A percentile compares a stretch with the other conserved stretches of the same genome.
These are phyloP conservation scores for Serripes groenlandicus DNA, from an alignment of 2,888 invertebrate species.

Conservation along the genomic window DNA sequence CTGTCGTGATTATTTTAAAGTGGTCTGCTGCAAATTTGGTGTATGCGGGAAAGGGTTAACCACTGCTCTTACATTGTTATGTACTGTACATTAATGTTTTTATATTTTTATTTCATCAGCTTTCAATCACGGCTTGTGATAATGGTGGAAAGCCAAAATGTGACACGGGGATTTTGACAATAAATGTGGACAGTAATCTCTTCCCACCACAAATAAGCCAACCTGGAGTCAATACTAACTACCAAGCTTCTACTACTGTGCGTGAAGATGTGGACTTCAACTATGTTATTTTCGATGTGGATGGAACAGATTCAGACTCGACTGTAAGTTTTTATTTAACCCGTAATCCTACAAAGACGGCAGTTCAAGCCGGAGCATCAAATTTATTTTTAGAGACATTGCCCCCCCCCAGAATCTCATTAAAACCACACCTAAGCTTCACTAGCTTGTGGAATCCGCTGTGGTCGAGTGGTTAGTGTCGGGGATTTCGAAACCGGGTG, in stretches of 20 bases:
- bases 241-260: conserved; percentile 43
- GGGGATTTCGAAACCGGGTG: too few species aligned
- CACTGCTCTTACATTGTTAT: too few species aligned
- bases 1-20: not conserved
- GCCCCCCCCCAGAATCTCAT: too few species aligned
- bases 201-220: conserved; percentile 68
- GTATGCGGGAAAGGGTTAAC: not conserved
- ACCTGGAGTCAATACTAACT: conserved; percentile 46
- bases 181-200: conserved; percentile 74
- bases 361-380: too few species aligned
- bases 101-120: conserved; percentile 41
- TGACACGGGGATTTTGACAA: conserved; percentile 54
- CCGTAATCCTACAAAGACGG: too few species aligned
- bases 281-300: conserved; percentile 35
- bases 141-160: conserved; percentile 48
- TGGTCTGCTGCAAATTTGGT: not conserved
- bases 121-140: conserved; percentile 70
- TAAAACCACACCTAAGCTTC: too few species aligned
- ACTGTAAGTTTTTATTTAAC: too few species aligned
- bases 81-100: not conserved
- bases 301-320: conserved; percentile 68
- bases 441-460: too few species aligned
- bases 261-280: conserved; percentile 45
- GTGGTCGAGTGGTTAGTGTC: too few species aligned
- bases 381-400: too few species aligned